These are phyloP conservation scores for Drosophila glabriapex DNA, from an alignment of 2,888 invertebrate species.

Conservation along the genomic window DNA sequence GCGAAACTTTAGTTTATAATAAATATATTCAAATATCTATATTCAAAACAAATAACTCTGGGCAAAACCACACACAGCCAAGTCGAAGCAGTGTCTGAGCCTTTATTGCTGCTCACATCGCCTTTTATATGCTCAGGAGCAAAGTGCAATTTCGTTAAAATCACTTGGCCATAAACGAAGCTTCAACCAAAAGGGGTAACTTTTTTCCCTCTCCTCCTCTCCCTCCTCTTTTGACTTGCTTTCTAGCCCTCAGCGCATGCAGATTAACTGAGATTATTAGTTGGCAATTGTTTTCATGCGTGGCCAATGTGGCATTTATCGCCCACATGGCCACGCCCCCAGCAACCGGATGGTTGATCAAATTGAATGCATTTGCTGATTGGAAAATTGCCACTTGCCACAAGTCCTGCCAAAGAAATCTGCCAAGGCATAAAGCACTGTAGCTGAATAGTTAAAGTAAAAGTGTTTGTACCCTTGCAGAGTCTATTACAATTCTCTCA, in stretches of 20 bases:
- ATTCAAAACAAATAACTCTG: constrained; percentile 13
- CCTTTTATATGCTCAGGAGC: constrained; percentile 64
- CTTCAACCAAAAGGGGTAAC: constrained; percentile 11
- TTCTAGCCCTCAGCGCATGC: constrained; percentile 41
- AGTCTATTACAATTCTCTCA: neutral
- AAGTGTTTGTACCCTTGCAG: constrained; percentile 22
- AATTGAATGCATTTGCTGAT: constrained; percentile 85
- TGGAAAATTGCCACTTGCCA: constrained; percentile 83
- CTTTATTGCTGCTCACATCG: constrained; percentile 20
- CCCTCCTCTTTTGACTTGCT: neutral
- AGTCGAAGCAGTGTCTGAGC: constrained; percentile 53
- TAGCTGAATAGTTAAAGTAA: constrained; percentile 14
- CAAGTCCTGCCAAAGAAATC: constrained; percentile 12
- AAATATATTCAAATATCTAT: constrained; percentile 2
- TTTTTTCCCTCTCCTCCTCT: neutral
- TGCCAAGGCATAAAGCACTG: neutral
- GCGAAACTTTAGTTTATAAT: constrained; percentile 7
- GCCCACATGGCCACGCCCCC: constrained; percentile 47
- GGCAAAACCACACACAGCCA: constrained; percentile 39
- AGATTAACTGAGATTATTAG: constrained; percentile 84
- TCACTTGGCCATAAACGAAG: constrained; percentile 47
- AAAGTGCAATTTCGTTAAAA: constrained; percentile 55
- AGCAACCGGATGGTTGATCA: constrained; percentile 67
- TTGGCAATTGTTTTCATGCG: constrained; percentile 80
- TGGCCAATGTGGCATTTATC: constrained; percentile 68